Percentiles rank a stretch among this genome's conserved stretches.
These are phyloP conservation scores for Neodiprion pinetum DNA, from an alignment of 1,140 invertebrate species.

Conservation along the genomic window DNA sequence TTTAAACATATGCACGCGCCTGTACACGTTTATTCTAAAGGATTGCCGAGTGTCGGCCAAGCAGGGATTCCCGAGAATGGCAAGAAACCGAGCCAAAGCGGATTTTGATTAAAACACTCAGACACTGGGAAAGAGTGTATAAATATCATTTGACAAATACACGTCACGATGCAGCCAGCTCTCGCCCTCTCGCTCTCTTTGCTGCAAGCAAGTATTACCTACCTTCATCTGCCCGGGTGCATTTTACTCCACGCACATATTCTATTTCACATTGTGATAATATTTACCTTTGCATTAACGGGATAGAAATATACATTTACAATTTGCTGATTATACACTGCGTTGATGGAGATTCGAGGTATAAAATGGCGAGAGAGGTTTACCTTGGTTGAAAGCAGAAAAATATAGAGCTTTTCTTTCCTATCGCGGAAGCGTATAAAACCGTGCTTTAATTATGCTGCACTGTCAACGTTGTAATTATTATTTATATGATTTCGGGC, in stretches of 20 bases:
- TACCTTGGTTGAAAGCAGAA: too few relatives aligned
- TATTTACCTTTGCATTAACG: conserved; percentile 39
- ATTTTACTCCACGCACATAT: conserved; percentile 19
- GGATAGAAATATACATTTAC: conserved; percentile 17
- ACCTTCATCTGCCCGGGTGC: neutral
- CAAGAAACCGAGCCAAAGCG: neutral
- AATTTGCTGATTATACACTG: conserved; percentile 24
- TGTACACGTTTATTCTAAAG: neutral
- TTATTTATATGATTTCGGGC: too few relatives aligned
- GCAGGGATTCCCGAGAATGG: neutral
- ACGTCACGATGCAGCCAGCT: neutral
- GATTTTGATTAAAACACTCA: neutral
- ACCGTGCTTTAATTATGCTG: too few relatives aligned
- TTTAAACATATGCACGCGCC: neutral
- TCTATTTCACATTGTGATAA: conserved; percentile 32
- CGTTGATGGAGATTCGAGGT: neutral
- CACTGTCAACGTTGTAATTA: too few relatives aligned
- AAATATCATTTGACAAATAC: neutral
- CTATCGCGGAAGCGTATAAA: too few relatives aligned
- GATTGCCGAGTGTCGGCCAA: neutral
- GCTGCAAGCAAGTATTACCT: neutral
- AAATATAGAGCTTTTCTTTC: too few relatives aligned
- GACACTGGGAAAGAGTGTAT: neutral
- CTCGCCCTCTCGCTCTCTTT: neutral
- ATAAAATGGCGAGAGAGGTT: too few relatives aligned